Evolutionary conservation across 2,888 invertebrate genomes (phyloP), one percentile per base, ranked within the genome.

Genomic region (Andricus quercusramuli): DNA sequence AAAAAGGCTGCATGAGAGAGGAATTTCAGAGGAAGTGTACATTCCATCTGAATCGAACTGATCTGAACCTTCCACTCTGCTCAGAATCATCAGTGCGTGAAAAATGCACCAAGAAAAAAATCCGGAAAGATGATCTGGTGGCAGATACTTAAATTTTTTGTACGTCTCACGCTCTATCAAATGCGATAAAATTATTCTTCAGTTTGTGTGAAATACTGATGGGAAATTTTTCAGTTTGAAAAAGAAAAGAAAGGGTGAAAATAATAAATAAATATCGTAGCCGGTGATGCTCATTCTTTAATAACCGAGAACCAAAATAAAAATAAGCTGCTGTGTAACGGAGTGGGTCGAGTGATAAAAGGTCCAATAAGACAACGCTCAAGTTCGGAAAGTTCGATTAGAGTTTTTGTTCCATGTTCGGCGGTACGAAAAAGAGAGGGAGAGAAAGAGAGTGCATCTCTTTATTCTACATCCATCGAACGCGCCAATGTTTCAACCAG

Each of bases 351-450:
- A 67, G 41, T 67, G 22, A 67, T 37, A 67, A 67, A 67, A 67
- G 41, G 37, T 44, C 67, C 67, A 67, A 86, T 84, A 85, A 86
- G 83, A 86, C 83, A 81, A 77, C 79, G 80, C 79, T 80, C 84
- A 84, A 86, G 87, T 88, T 89, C 85, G 86, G 83, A 88, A 89
- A 89, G 88, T 89, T 89, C 87, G 89, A 89, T 89, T 89, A 89
- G 88, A 89, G 89, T 89, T 89, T 89, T 89, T 89, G 89, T 87
- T 86, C 82, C 74, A 56, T 77, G 70, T 79, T 82, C 80, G 74
- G 51, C 78, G 78, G 67, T 77, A 81, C 47, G 70, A 64, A 62
- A 66, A 25, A 78, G 80, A 78, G 41, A 67, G 37, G 41, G 59
- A 25, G 22, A 76, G 37, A 37, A 32, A 62, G 41, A 9, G 56